These are phyloP conservation scores for Limenitis camilla DNA, from an alignment of 2,888 invertebrate genomes.

Conservation along the genomic window DNA sequence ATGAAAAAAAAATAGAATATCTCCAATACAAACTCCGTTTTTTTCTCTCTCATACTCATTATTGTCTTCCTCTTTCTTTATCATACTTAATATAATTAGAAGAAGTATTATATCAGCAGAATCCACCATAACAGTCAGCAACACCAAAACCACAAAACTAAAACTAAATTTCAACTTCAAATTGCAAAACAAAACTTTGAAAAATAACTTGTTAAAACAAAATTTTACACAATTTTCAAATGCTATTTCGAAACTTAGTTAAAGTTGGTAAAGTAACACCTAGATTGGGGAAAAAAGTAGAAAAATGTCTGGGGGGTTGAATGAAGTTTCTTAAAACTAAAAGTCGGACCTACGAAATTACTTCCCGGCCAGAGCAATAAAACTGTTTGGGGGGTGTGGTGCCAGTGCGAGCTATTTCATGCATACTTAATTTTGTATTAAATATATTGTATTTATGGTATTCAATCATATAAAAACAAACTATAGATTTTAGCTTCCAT, in stretches of 20 bases:
- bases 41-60: too few species aligned
- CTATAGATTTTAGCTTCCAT: neutral
- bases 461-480: too few species aligned
- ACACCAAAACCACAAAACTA: neutral
- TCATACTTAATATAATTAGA: too few species aligned
- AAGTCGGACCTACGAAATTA: slow-evolving; percentile 74
- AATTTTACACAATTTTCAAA: slow-evolving; percentile 25
- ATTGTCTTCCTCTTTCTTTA: too few species aligned
- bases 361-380: slow-evolving; percentile 72
- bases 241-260: slow-evolving; percentile 25
- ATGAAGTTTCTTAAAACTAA: slow-evolving; percentile 72
- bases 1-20: too few species aligned
- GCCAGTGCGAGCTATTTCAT: slow-evolving; percentile 17
- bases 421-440: slow-evolving; percentile 1
- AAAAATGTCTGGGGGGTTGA: slow-evolving; percentile 61
- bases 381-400: slow-evolving; percentile 58
- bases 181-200: slow-evolving; percentile 19
- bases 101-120: too few species aligned
- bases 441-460: too few species aligned
- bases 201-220: slow-evolving; percentile 22
- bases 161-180: slow-evolving; percentile 14
- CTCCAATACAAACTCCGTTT: too few species aligned
- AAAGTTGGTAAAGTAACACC: slow-evolving; percentile 36
- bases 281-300: slow-evolving; percentile 38
- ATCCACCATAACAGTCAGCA: too few species aligned